These are phyloP conservation scores for Amphimedon queenslandica DNA, from an alignment of 37 sponge, comb jelly and placozoan species.

Conservation along the genomic window DNA sequence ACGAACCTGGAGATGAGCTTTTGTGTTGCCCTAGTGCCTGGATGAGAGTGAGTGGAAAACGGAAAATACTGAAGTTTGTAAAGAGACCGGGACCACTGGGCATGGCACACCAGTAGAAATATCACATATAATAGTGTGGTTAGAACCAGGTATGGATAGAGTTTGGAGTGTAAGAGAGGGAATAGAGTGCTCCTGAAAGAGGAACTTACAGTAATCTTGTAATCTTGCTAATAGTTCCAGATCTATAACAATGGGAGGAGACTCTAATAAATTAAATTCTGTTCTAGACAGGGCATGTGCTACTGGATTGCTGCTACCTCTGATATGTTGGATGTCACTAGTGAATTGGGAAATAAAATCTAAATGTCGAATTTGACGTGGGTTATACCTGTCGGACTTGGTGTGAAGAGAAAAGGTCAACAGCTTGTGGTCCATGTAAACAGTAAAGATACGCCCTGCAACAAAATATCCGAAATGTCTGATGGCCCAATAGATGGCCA, in stretches of 20 bases:
- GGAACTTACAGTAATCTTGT: slow-evolving; percentile 1
- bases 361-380: slow-evolving; percentile 17
- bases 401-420: slow-evolving; percentile 11
- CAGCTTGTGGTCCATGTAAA: slow-evolving; percentile 31
- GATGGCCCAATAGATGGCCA: slow-evolving; percentile 28
- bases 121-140: slow-evolving; percentile 14
- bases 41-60: slow-evolving; percentile 36
- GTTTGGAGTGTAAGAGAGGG: neutral
- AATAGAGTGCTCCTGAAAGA: neutral
- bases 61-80: slow-evolving; percentile 20
- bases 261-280: slow-evolving; percentile 1
- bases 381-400: slow-evolving; percentile 3
- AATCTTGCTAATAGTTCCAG: too few species aligned
- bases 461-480: slow-evolving; percentile 36
- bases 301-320: slow-evolving; percentile 8
- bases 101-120: slow-evolving; percentile 14
- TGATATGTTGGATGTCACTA: slow-evolving; percentile 15
- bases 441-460: slow-evolving; percentile 36
- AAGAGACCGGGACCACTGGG: slow-evolving; percentile 21
- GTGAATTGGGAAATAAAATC: slow-evolving; percentile 30
- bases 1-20: slow-evolving; percentile 36
- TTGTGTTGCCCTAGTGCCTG: slow-evolving; percentile 33
- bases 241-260: too few species aligned
- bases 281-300: slow-evolving; percentile 39
- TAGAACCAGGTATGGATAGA: neutral